Evolutionary conservation across 2,113 vertebrate species (phyloP).

Genomic region (Spheniscus mendiculus): DNA sequence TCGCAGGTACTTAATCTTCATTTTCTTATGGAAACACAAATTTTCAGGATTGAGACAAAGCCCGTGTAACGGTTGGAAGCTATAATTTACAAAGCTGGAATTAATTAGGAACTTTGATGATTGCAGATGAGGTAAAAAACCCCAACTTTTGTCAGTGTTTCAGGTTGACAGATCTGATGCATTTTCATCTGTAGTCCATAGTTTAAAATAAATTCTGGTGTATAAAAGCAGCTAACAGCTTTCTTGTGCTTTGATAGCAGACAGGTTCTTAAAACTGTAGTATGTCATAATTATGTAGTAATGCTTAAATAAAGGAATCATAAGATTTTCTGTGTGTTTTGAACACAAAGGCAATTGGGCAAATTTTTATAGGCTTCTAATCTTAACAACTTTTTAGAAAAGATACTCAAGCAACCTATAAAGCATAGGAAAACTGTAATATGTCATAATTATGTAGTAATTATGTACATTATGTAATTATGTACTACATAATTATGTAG

Average conservation of each 20-base stretch:
- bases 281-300: not conserved
- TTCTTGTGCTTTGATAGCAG: not conserved
- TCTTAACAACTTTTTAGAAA: not conserved
- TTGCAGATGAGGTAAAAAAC: not conserved
- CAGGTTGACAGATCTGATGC: not conserved
- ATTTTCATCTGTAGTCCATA: not conserved
- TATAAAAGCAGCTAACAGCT: not conserved
- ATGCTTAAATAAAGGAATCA: not conserved
- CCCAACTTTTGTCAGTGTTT: not conserved
- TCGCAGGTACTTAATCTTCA: slow-evolving; percentile 50
- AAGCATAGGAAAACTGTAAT: not conserved
- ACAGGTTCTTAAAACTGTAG: not conserved
- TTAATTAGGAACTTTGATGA: not conserved
- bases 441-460: no score
- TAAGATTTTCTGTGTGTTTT: not conserved
- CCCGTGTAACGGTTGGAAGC: not conserved
- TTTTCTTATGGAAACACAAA: not conserved
- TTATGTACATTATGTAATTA: no score
- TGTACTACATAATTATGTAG: no score
- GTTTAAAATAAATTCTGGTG: not conserved
- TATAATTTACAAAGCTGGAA: not conserved
- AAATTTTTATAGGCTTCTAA: not conserved
- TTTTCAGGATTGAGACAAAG: not conserved
- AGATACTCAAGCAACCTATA: not conserved
- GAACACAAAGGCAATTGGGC: not conserved